Base-by-base conservation (phyloP, 2,888 invertebrate genomes). In the Leucoma salicis region DNA sequence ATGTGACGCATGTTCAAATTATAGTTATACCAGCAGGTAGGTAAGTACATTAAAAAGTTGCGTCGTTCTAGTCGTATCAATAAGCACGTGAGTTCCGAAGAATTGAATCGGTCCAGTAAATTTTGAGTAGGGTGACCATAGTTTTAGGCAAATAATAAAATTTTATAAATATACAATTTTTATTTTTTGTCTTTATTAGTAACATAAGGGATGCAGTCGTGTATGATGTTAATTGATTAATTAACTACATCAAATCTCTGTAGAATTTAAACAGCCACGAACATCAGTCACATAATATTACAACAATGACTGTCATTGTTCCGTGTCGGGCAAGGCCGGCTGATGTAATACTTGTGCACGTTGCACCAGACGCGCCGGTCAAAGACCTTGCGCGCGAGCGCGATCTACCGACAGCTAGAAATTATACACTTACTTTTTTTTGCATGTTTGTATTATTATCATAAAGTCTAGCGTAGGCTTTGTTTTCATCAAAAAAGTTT, bases 241-340 rank as follows among this genome's bases (percentile, higher is more conserved):
- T n/a, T n/a, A n/a, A n/a, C n/a, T n/a, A n/a, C n/a, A n/a, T n/a
- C n/a, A n/a, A n/a, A n/a, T n/a, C n/a, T n/a, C n/a, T n/a, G n/a
- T n/a, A n/a, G n/a, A n/a, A n/a, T 60, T 65, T 65, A 65, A 69
- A 66, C 40, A 37, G 46, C 51, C 49, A 53, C 40, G 31, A 45
- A 42, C 54, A 44, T 50, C 55, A 50, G 57, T 58, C 55, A 48
- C 48, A 62, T 55, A 31, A 13, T 11, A 8, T 29, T 60, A 60
- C 59, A 40, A 48, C 36, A 57, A 44, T 36, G 47, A 37, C 53
- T 57, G 60, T 65, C 76, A 83, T 78, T 83, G 83, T 87, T 85
- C 84, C 85, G 86, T 72, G 72, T 81, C 80, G 66, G 64, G 56
- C 81, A 84, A 85, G 86, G 85, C 63, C 65, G 69, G 78, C 82